These are phyloP conservation scores for Tragulus kanchil DNA, from an alignment of 2,113 vertebrate species.

Conservation along the genomic window DNA sequence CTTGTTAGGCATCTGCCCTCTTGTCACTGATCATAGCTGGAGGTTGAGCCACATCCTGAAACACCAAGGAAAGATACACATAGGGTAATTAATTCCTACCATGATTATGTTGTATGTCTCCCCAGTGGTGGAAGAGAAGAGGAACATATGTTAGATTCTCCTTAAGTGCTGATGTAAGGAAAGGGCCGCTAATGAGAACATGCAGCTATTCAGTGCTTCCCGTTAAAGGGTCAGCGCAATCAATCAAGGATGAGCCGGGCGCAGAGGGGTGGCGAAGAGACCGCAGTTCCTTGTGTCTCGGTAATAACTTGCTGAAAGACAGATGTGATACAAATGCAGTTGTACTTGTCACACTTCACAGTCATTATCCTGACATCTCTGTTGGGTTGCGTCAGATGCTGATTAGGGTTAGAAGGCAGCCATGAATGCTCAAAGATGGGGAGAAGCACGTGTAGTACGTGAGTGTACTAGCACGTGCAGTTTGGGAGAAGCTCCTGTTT, in stretches of 20 bases:
- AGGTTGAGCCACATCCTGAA: neutral
- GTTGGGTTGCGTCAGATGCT: neutral
- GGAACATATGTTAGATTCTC: neutral
- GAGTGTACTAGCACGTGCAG: neutral
- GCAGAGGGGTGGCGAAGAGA: neutral
- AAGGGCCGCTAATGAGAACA: neutral
- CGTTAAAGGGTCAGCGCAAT: neutral
- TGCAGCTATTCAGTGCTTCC: neutral
- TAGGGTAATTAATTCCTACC: neutral
- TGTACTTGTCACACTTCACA: neutral
- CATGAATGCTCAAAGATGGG: neutral
- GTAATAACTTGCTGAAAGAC: conserved; percentile 15
- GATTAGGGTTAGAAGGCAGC: neutral
- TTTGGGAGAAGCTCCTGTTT: neutral
- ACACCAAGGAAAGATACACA: neutral
- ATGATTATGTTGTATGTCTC: neutral
- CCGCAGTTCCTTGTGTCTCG: neutral
- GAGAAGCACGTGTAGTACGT: neutral
- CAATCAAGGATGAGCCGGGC: neutral
- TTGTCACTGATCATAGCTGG: neutral
- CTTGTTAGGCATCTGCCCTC: neutral
- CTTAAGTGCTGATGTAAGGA: neutral
- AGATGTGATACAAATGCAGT: neutral
- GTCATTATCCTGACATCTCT: neutral
- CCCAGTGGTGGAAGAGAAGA: neutral